These are phyloP conservation scores for Leucoraja ocellata DNA, from an alignment of 2,797 vertebrate species.

Conservation along the genomic window DNA sequence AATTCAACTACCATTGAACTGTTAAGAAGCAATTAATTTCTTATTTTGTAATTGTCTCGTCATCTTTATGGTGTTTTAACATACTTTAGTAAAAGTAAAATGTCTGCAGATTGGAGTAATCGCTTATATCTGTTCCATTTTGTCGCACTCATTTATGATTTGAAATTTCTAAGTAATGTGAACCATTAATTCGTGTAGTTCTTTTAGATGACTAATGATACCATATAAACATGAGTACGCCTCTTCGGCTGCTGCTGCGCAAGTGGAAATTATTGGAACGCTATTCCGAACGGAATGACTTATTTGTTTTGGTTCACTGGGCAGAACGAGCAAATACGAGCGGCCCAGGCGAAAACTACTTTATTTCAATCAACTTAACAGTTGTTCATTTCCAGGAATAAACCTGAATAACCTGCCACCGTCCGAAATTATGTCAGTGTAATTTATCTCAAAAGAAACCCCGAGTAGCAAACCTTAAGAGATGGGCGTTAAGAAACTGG, in stretches of 20 bases:
- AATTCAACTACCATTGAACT: not conserved
- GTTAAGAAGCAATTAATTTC: not conserved
- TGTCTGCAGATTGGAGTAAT: not conserved
- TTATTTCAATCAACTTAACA: not conserved
- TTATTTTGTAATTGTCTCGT: not conserved
- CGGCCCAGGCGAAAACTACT: not conserved
- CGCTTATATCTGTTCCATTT: not conserved
- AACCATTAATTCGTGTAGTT: not conserved
- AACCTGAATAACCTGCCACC: not conserved
- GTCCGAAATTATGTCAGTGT: not conserved
- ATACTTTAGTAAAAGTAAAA: not conserved
- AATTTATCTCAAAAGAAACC: not conserved
- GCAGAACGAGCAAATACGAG: not conserved
- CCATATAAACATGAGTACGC: not conserved
- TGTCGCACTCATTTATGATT: not conserved
- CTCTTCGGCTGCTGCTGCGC: not conserved
- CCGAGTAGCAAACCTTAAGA: not conserved
- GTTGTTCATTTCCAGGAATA: no score
- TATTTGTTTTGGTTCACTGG: not conserved
- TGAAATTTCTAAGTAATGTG: not conserved
- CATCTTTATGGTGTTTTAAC: no score
- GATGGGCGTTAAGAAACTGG: not conserved
- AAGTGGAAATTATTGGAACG: not conserved
- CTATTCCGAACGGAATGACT: not conserved
- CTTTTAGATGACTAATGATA: constrained; percentile 11